phyloP scores from a whole-genome alignment of 1,140 invertebrate genomes.

The Pogonomyrmex californicus region DNA sequence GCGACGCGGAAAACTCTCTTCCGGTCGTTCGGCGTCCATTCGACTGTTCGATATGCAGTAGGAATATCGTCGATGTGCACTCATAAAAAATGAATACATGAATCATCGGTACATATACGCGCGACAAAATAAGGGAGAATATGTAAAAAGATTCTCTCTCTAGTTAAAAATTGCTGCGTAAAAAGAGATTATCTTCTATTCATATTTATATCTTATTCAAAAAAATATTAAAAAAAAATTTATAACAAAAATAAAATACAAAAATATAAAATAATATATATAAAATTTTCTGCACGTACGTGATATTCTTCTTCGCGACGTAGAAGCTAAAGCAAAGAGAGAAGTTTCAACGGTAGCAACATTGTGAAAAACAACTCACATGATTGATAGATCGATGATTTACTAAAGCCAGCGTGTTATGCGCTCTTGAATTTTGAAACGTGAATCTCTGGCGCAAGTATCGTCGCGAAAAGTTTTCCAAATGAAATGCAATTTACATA shows the following conservation, averaged over 20 bases:
- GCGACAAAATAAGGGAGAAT: conserved; percentile 10
- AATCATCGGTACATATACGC: conserved; percentile 4
- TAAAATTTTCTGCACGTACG: not conserved
- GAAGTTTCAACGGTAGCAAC: not conserved
- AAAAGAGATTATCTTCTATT: not conserved
- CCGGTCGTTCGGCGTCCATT: conserved; percentile 76
- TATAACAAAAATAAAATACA: not conserved
- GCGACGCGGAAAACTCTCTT: conserved; percentile 80
- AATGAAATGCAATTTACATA: conserved; percentile 19
- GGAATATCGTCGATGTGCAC: conserved; percentile 33
- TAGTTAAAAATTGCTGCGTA: not conserved
- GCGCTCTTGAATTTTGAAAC: conserved; percentile 1
- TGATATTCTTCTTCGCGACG: not conserved
- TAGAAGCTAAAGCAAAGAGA: not conserved
- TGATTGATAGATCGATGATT: not conserved
- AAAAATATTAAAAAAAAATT: not conserved
- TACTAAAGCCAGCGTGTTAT: not conserved
- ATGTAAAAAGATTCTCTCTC: not conserved
- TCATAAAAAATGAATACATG: conserved; percentile 61
- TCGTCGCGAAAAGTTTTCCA: not conserved
- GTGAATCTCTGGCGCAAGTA: not conserved
- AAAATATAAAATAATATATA: not conserved
- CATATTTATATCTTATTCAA: not conserved
- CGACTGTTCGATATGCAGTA: conserved; percentile 75
- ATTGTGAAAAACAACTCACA: no score